Percentiles rank a stretch among this genome's conserved stretches.
phyloP scores from a whole-genome alignment of 2,797 vertebrate genomes.

The Spondyliosoma cantharus region DNA sequence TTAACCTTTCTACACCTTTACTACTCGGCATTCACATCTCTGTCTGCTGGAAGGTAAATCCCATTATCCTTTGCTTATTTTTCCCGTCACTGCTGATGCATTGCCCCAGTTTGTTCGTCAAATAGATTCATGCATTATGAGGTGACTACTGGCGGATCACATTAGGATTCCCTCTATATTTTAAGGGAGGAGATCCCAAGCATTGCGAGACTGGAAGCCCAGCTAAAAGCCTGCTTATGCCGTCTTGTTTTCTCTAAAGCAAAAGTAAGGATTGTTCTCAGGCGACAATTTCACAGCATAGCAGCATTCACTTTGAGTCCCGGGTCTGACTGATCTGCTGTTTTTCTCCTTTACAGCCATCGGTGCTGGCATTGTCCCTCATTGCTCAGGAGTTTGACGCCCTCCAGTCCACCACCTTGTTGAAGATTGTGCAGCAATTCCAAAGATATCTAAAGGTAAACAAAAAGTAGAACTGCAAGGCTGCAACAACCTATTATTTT shows the following conservation, averaged over 20 bases:
- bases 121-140: constrained; percentile 57
- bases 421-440: constrained; percentile 90
- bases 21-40: constrained; percentile 88
- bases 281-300: constrained; percentile 56
- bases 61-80: background rate
- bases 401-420: constrained; percentile 86
- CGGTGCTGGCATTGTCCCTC: constrained; percentile 95
- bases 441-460: constrained; percentile 93
- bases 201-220: constrained; percentile 95
- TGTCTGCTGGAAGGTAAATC: constrained; percentile 89
- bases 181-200: constrained; percentile 92
- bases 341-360: constrained; percentile 85
- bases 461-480: background rate
- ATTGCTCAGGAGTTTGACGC: constrained; percentile 92
- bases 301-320: background rate
- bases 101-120: constrained; percentile 44
- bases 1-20: constrained; percentile 98
- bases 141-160: constrained; percentile 61
- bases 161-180: constrained; percentile 69
- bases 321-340: background rate
- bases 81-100: constrained; percentile 15
- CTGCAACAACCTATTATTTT: background rate
- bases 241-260: constrained; percentile 96
- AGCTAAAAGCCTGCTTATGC: constrained; percentile 98
- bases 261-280: constrained; percentile 87